Base-by-base conservation (phyloP, 1,140 invertebrate genomes). In the Zaprionus lachaisei region DNA sequence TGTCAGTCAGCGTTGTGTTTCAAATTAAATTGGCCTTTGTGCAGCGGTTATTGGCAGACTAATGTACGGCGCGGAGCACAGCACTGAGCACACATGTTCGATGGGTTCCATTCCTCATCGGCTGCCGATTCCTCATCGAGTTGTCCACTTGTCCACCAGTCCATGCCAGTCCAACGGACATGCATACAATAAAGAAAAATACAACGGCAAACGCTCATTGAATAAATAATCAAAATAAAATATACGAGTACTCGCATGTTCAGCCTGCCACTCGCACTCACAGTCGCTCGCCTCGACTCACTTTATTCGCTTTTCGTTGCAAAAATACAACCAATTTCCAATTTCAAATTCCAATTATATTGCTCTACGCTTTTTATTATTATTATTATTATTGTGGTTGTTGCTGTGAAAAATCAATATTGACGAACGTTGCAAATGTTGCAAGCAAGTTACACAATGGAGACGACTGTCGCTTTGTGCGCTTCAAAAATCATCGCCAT, bases 341-440 rank as follows among this genome's bases (percentile, higher is more conserved):
- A 90, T 90, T 90, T 90, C 79, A 90, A 90, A 90, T 91, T 90
- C 86, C 85, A 90, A 90, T 90, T 90, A 90, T 90, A 90, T 90
- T 82, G 81, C 84, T 84, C 62, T 90, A 89, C 84, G 85, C 81
- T 90, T 90, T 90, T 89, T 83, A 83, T 86, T 90, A 89, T 81
- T 87, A 69, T 84, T 72, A 31, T 70, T 77, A 57, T 65, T 77
- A 34, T 17, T 62, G 37, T 28, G 73, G 49, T 55, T 67, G 58
- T 38, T 81, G 58, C 54, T 81, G 70, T 85, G 86, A 85, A 90
- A 90, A 90, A 91, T 90, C 85, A 90, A 90, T 90, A 90, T 90
- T 90, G 82, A 90, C 86, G 80, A 47, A 17, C n/a, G 41, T 17
- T 47, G 41, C 80, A 72, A 80, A 77, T 83, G 80, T 90, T 72